Evolutionary conservation across 2,113 vertebrate genomes (phyloP).

Genomic region (Dolichotis patagonum): DNA sequence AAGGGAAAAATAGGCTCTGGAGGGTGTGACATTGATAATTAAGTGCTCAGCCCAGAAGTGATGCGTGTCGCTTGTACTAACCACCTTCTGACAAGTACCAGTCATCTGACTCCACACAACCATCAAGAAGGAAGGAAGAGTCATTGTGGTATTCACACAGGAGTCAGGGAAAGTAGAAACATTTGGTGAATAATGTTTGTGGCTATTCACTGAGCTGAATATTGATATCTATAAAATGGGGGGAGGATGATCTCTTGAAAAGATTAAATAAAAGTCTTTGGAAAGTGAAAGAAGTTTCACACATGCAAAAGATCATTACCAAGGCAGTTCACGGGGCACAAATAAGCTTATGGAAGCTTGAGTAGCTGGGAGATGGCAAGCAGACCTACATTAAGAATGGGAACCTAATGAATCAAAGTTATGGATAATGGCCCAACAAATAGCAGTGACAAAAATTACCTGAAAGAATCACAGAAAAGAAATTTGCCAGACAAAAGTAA

Average conservation of each 20-base stretch:
- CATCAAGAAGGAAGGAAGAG: background rate
- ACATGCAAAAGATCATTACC: background rate
- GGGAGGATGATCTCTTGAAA: background rate
- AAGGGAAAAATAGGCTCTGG: background rate
- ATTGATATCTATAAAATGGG: background rate
- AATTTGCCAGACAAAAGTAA: background rate
- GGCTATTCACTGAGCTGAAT: background rate
- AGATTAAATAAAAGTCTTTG: background rate
- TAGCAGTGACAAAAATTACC: background rate
- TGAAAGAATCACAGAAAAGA: background rate
- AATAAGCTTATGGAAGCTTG: background rate
- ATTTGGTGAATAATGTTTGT: background rate
- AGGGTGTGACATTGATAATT: background rate
- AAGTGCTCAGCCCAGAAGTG: background rate
- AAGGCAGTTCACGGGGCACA: background rate
- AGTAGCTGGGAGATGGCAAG: background rate
- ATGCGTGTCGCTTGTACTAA: background rate
- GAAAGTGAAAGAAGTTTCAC: background rate
- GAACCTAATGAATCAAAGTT: background rate
- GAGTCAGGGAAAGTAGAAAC: background rate
- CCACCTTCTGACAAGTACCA: background rate
- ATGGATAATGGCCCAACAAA: slow-evolving; percentile 28
- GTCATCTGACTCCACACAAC: background rate
- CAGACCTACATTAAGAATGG: background rate
- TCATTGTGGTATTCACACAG: background rate